Conservation (phyloP, 2,888 invertebrate genomes). For the Apoderus coryli region DNA sequence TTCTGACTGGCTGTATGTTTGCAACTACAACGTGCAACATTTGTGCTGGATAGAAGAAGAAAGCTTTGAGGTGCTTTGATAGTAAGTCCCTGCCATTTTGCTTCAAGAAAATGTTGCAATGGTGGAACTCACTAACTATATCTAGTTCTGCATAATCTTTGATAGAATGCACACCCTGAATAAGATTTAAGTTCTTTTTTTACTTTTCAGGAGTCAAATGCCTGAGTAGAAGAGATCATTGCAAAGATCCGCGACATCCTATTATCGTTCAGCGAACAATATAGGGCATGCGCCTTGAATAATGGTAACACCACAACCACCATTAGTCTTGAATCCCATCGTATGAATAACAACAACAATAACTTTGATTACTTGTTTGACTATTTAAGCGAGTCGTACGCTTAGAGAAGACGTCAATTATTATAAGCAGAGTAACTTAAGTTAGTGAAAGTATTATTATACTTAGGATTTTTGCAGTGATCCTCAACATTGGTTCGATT, state of each 20-base stretch:
- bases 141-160: too few species aligned
- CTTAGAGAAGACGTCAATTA: too few species aligned
- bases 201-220: conserved; percentile 64
- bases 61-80: not conserved
- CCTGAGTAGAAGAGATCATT: conserved; percentile 81
- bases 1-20: too few species aligned
- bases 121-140: too few species aligned
- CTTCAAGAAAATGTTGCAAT: not conserved
- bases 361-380: conserved; percentile 48
- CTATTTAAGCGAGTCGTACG: conserved; percentile 50
- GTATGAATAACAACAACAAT: conserved; percentile 31
- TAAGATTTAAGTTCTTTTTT: conserved; percentile 6
- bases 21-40: too few species aligned
- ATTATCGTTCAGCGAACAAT: conserved; percentile 57
- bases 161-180: not conserved
- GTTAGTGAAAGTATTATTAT: too few species aligned
- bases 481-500: too few species aligned
- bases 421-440: too few species aligned
- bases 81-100: not conserved
- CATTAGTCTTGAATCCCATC: conserved; percentile 26
- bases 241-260: conserved; percentile 68
- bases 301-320: conserved; percentile 30
- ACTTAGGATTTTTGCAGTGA: too few species aligned
- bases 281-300: conserved; percentile 36
- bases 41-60: not conserved